Base-by-base conservation (phyloP, 2,113 vertebrate species). In the Sporophila hypoxantha region DNA sequence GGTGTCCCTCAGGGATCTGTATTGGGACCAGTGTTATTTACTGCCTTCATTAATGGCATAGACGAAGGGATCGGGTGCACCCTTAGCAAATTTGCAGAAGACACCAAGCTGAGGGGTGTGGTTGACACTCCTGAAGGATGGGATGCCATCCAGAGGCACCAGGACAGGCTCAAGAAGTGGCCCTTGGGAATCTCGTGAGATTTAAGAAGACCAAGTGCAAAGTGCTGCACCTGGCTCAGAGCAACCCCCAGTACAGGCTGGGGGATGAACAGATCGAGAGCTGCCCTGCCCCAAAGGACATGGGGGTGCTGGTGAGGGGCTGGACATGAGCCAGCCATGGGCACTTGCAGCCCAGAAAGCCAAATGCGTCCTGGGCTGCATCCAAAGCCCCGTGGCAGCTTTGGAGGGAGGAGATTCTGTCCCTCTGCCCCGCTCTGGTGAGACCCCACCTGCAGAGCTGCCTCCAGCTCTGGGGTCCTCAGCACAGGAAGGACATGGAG, bases 381-480 rank as follows among this genome's bases (percentile, higher is more conserved):
- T 5, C 39, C 55, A 71, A 17, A 52, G 25, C 46, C 6, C 4
- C 2, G 0, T 42, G 30, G 18, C 55, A 70, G 29, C 29, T 53
- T 30, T 53, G 50, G 4, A 62, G 47, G 17, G n/a, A 62, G 14
- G 11, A 5, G 2, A 3, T 53, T 37, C 21, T 4, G 32, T 1
- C 21, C 17, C 8, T 70, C 27, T 36, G 5, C 17, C 0, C 3
- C 0, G 0, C 9, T n/a, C 27, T 46, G 47, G 5, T 82, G 57
- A 27, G 27, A 53, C 11, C 27, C 22, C 18, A 22, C 9, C 39
- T 62, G 49, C n/a, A 46, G 57, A 8, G 57, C 17, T 62, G 57
- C 67, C 27, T 71, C 17, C 27, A 62, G 7, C 3, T 4, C 14
- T 37, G 27, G 17, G 32, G 11, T 44, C 15, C 20, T 6, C 27